phyloP scores from a whole-genome alignment of 2,888 invertebrate species.

The Leptopilina myrica region DNA sequence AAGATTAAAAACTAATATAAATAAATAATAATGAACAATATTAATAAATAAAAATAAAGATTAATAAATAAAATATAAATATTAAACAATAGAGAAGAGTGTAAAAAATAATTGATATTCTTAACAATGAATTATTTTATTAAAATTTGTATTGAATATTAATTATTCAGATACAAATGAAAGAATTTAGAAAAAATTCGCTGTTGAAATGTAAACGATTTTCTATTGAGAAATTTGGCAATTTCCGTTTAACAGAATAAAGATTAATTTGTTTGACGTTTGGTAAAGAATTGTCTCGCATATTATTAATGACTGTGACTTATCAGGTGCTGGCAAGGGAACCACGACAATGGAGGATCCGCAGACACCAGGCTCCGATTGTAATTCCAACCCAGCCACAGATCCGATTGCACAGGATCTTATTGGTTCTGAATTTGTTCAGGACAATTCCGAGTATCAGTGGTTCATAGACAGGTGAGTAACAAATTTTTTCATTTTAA shows the following conservation, averaged over 20 bases:
- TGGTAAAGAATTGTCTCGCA: neutral
- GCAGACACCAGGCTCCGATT: slow-evolving; percentile 79
- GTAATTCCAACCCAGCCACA: slow-evolving; percentile 79
- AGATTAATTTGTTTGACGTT: too few relatives aligned
- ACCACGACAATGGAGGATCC: slow-evolving; percentile 74
- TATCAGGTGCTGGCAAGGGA: slow-evolving; percentile 67
- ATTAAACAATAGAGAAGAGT: neutral
- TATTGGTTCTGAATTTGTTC: slow-evolving; percentile 82
- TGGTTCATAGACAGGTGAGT: slow-evolving; percentile 92
- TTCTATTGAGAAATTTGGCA: too few relatives aligned
- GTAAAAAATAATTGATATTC: neutral
- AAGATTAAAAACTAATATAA: too few relatives aligned
- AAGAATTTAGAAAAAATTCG: too few relatives aligned
- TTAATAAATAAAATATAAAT: too few relatives aligned
- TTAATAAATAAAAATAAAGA: too few relatives aligned
- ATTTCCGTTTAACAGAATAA: too few relatives aligned
- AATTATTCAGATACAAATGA: too few relatives aligned
- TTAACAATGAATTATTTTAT: too few relatives aligned
- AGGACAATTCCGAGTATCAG: slow-evolving; percentile 93
- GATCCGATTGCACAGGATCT: slow-evolving; percentile 79
- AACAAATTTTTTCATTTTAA: slow-evolving; percentile 23
- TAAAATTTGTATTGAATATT: too few relatives aligned
- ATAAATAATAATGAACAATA: too few relatives aligned
- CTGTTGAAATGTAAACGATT: too few relatives aligned
- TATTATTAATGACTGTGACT: slow-evolving; percentile 29